Conservation (phyloP, 2,888 invertebrate species). For the Cosmia pyralina region DNA sequence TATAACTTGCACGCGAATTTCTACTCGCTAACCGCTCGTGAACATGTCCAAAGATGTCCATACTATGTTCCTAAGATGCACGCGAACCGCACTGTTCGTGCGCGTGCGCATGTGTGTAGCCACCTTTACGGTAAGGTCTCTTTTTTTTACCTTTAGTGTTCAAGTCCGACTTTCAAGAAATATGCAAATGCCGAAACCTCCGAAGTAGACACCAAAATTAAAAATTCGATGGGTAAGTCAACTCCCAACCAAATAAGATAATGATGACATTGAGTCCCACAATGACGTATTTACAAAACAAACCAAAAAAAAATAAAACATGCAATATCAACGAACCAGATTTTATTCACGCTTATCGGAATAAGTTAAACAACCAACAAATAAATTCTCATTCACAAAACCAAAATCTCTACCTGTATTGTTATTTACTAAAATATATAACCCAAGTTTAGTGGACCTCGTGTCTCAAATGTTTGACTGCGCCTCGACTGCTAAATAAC, state of each 20-base stretch:
- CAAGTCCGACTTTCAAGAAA: not conserved
- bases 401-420: slow-evolving; percentile 64
- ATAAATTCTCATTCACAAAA: slow-evolving; percentile 69
- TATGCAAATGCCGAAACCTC: not conserved
- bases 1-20: no score
- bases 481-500: slow-evolving; percentile 11
- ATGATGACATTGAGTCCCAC: not conserved
- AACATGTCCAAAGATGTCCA: no score
- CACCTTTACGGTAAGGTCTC: no score
- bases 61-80: no score
- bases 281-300: not conserved
- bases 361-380: slow-evolving; percentile 77
- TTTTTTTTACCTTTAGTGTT: not conserved
- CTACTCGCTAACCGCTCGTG: no score
- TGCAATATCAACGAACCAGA: slow-evolving; percentile 74
- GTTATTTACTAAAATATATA: slow-evolving; percentile 58
- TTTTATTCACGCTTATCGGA: slow-evolving; percentile 79
- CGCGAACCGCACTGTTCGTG: no score
- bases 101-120: no score
- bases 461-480: slow-evolving; percentile 26
- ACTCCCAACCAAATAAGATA: not conserved
- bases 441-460: slow-evolving; percentile 41
- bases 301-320: slow-evolving; percentile 65
- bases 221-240: not conserved
- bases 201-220: not conserved